A percentile compares a stretch with the other conserved stretches of the same genome.
Evolutionary conservation across 2,888 invertebrate genomes (phyloP).

Genomic region (Campopleginae sp.): DNA sequence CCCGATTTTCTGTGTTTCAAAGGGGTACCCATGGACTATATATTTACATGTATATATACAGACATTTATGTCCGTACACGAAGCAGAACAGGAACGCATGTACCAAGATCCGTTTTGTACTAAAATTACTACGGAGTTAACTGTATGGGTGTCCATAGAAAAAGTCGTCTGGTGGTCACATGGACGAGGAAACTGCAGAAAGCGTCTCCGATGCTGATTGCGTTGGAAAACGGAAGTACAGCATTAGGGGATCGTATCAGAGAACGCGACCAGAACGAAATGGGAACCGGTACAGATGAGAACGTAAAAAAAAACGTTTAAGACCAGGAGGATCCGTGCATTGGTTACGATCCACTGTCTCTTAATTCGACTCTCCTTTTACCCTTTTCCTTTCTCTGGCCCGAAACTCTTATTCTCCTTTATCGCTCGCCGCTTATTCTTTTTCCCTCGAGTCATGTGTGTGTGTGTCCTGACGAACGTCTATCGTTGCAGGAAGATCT

Average conservation of each 20-base stretch:
- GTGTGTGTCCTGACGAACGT: background rate
- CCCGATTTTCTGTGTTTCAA: conserved; percentile 60
- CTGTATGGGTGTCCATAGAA: conserved; percentile 46
- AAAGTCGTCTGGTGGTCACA: conserved; percentile 29
- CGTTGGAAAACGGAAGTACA: conserved; percentile 52
- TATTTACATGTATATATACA: conserved; percentile 23
- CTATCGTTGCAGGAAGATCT: background rate
- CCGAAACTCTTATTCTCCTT: background rate
- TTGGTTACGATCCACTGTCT: conserved; percentile 63
- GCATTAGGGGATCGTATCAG: background rate
- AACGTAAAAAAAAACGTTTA: conserved; percentile 32
- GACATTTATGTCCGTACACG: conserved; percentile 1
- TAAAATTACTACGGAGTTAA: conserved; percentile 51
- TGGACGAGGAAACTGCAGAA: conserved; percentile 47
- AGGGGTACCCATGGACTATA: conserved; percentile 23
- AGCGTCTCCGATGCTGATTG: conserved; percentile 50
- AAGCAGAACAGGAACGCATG: conserved; percentile 13
- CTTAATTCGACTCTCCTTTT: conserved; percentile 65
- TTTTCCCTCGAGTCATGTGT: background rate
- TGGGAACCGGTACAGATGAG: conserved; percentile 38
- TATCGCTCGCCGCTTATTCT: conserved; percentile 1
- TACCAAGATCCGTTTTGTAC: background rate
- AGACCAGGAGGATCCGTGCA: conserved; percentile 46
- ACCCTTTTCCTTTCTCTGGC: conserved; percentile 28
- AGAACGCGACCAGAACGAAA: conserved; percentile 46